Percentiles rank a stretch among this genome's conserved stretches.
Evolutionary conservation across 2,888 invertebrate species (phyloP).

Genomic region (Stratiomys singularior): DNA sequence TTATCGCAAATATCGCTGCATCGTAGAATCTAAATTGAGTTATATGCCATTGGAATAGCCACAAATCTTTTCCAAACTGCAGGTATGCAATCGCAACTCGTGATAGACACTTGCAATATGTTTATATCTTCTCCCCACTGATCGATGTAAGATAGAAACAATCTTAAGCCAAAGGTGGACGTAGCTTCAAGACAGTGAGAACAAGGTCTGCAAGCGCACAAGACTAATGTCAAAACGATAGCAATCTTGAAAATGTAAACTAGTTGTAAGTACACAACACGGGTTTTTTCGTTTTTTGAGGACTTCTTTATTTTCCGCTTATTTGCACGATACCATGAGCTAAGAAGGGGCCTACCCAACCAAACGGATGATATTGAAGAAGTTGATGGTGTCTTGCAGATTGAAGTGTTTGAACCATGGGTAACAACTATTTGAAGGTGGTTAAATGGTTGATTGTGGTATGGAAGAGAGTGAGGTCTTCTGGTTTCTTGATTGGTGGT

Average conservation of each 20-base stretch:
- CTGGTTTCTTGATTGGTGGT: not conserved
- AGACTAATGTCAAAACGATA: constrained; percentile 39
- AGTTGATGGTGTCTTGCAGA: too few species aligned
- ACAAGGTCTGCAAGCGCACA: constrained; percentile 25
- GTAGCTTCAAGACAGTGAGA: not conserved
- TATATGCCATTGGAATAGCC: constrained; percentile 10
- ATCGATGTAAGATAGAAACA: not conserved
- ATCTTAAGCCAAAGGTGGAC: too few species aligned
- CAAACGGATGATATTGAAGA: too few species aligned
- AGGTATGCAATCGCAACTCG: not conserved
- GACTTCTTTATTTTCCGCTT: not conserved
- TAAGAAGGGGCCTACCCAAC: too few species aligned
- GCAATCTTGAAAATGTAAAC: constrained; percentile 36
- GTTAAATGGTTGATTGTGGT: not conserved
- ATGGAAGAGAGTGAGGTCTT: not conserved
- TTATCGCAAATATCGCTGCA: constrained; percentile 8
- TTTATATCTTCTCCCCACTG: not conserved
- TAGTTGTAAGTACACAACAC: constrained; percentile 29
- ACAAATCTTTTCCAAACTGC: constrained; percentile 23
- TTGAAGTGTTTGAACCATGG: not conserved
- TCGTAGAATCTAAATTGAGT: constrained; percentile 12
- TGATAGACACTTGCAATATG: not conserved
- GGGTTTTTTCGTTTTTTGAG: too few species aligned
- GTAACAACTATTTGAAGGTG: not conserved
- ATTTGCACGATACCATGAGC: too few species aligned